Conservation (phyloP, 2,797 vertebrate genomes). For the Ctenosaura bakeri region DNA sequence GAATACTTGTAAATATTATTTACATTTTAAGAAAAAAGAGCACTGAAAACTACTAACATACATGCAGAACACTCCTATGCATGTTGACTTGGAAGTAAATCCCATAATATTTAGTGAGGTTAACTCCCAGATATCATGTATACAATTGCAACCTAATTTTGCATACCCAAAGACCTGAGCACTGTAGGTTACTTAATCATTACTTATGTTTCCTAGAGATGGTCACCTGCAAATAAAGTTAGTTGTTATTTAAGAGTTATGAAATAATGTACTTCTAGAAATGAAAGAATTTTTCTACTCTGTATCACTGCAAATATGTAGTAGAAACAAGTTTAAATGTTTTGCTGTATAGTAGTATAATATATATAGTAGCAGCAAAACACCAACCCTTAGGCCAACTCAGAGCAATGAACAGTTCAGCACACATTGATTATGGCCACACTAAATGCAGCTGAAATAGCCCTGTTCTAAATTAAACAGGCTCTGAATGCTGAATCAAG, state of each 20-base stretch:
- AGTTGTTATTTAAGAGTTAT: not conserved
- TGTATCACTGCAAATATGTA: not conserved
- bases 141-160: not conserved
- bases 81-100: constrained; percentile 1
- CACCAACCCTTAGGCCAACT: not conserved
- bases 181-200: not conserved
- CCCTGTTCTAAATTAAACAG: not conserved
- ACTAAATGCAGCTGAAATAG: not conserved
- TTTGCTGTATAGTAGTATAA: not conserved
- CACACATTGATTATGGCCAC: not conserved
- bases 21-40: not conserved
- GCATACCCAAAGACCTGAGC: not conserved
- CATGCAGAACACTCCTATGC: not conserved
- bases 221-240: not conserved
- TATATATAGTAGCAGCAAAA: not conserved
- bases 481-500: not conserved
- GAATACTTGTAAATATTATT: constrained; percentile 9
- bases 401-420: not conserved
- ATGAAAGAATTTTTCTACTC: not conserved
- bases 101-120: not conserved
- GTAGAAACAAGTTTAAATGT: not conserved
- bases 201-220: not conserved
- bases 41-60: not conserved
- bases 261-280: not conserved
- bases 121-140: not conserved